These are phyloP conservation scores for Petrocephalus zakoni DNA, from an alignment of 2,113 vertebrate genomes.

Conservation along the genomic window DNA sequence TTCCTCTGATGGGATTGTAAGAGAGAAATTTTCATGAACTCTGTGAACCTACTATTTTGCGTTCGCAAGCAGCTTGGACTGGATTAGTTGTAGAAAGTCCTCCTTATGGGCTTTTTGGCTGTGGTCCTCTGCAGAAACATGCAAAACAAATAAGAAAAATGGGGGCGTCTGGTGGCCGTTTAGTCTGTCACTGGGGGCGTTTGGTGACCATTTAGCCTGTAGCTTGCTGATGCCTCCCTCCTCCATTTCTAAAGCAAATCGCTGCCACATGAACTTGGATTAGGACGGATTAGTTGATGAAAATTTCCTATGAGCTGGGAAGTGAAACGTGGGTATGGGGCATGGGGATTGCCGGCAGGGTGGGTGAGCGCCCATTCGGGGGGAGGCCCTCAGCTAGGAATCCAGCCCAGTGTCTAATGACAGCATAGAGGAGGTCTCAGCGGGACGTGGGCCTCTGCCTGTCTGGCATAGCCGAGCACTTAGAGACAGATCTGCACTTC, in stretches of 20 bases:
- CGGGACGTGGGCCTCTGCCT: not conserved
- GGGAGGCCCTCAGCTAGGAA: not conserved
- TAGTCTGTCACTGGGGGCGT: not conserved
- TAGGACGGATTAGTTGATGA: conserved; percentile 32
- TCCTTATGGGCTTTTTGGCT: not conserved
- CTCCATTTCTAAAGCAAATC: conserved; percentile 16
- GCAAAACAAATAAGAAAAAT: not conserved
- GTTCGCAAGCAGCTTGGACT: not conserved
- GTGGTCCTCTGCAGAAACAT: not conserved
- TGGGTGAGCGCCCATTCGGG: not conserved
- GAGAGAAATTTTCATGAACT: not conserved
- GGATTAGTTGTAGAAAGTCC: not conserved
- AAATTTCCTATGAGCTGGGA: conserved; percentile 5
- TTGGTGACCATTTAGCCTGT: not conserved
- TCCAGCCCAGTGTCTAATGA: not conserved
- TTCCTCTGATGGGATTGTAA: not conserved
- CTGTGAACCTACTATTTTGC: not conserved
- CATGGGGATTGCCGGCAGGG: not conserved
- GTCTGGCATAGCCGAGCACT: not conserved
- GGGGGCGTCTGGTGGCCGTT: not conserved
- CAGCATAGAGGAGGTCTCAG: not conserved
- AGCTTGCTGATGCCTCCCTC: not conserved
- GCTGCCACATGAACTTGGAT: conserved; percentile 35
- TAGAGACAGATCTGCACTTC: not conserved
- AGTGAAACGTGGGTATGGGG: not conserved